These are phyloP conservation scores for Drosophila busckii DNA, from an alignment of 1,140 invertebrate genomes.

Conservation along the genomic window DNA sequence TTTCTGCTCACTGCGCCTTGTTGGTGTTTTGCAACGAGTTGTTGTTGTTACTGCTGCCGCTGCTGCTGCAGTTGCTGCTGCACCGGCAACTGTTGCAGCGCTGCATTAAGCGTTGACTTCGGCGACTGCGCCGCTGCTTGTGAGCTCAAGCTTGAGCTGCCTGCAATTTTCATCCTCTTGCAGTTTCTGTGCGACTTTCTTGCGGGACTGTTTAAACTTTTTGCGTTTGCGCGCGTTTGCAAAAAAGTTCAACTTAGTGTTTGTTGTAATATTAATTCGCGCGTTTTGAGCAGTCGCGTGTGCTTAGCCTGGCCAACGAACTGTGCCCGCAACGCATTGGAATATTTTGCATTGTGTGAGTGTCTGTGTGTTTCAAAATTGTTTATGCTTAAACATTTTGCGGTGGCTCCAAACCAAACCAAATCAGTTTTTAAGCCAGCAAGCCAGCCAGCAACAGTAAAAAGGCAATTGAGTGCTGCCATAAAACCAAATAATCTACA, in stretches of 20 bases:
- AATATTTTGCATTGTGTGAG: constrained; percentile 10
- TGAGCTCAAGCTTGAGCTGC: constrained; percentile 47
- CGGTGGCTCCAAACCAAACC: constrained; percentile 41
- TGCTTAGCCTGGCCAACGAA: constrained; percentile 43
- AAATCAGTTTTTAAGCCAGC: constrained; percentile 50
- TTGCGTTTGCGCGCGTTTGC: constrained; percentile 66
- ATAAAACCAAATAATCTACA: constrained; percentile 70
- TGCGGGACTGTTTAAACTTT: constrained; percentile 77
- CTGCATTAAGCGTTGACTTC: constrained; percentile 27
- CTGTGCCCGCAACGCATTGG: constrained; percentile 35
- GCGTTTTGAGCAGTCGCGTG: constrained; percentile 59
- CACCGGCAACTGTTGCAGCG: constrained; percentile 48
- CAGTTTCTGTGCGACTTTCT: constrained; percentile 79
- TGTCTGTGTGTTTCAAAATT: not conserved
- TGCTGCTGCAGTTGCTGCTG: constrained; percentile 26
- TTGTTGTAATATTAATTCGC: constrained; percentile 24
- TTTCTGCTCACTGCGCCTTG: constrained; percentile 43
- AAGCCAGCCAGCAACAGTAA: constrained; percentile 65
- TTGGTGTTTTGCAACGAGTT: constrained; percentile 57
- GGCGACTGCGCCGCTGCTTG: constrained; percentile 17
- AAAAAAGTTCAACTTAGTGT: constrained; percentile 19
- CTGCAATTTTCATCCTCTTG: constrained; percentile 76
- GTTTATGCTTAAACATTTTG: constrained; percentile 36
- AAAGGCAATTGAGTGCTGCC: constrained; percentile 62
- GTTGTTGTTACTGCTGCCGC: constrained; percentile 29